These are phyloP conservation scores for Etheostoma perlongum DNA, from an alignment of 2,797 vertebrate species.

Conservation along the genomic window DNA sequence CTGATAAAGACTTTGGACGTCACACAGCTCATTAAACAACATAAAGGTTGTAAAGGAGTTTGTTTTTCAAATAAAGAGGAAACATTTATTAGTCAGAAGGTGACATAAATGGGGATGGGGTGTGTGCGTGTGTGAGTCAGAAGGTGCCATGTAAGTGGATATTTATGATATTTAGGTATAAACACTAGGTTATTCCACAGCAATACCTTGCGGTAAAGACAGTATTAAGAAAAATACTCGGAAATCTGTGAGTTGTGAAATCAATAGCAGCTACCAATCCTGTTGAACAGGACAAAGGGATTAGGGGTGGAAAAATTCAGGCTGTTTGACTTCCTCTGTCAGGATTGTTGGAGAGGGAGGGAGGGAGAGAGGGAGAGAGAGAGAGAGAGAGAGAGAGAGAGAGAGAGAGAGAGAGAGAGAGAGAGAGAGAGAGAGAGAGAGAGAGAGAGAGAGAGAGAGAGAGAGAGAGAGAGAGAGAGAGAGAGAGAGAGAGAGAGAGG, in stretches of 20 bases:
- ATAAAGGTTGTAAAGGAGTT: conserved; percentile 64
- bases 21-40: conserved; percentile 61
- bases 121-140: conserved; percentile 3
- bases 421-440: background rate
- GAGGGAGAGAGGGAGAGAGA: background rate
- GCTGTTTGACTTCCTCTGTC: conserved; percentile 29
- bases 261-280: conserved; percentile 14
- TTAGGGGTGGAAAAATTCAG: conserved; percentile 39
- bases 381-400: background rate
- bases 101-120: conserved; percentile 42
- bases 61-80: conserved; percentile 62
- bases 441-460: background rate
- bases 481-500: no score
- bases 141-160: conserved; percentile 11
- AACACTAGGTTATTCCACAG: background rate
- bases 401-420: background rate
- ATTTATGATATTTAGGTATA: conserved; percentile 12
- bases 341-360: conserved; percentile 2
- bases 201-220: background rate
- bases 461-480: background rate
- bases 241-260: conserved; percentile 19
- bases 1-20: conserved; percentile 63
- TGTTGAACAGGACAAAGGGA: conserved; percentile 43
- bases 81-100: conserved; percentile 69
- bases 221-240: conserved; percentile 4